Conservation (phyloP, 1,140 invertebrate species). For the Latrodectus geometricus region DNA sequence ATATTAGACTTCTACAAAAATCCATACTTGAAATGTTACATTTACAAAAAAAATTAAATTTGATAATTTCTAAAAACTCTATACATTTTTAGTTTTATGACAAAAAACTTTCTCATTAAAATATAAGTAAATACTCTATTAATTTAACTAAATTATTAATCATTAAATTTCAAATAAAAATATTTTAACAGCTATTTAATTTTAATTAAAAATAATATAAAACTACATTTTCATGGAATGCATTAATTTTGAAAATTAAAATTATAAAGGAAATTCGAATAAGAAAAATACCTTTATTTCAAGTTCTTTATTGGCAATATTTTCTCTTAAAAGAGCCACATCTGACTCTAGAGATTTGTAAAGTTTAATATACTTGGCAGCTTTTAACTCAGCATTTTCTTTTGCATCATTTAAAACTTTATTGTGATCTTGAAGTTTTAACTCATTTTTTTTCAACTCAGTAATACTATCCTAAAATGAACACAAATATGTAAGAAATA, state of each 20-base stretch:
- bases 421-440: constrained; percentile 30
- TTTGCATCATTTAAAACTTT: not conserved
- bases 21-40: not conserved
- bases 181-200: not conserved
- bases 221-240: not conserved
- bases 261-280: not conserved
- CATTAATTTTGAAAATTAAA: not conserved
- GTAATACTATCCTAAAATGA: constrained; percentile 18
- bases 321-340: not conserved
- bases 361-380: constrained; percentile 9
- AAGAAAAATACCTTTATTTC: constrained; percentile 16
- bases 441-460: constrained; percentile 15
- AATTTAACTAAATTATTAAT: no score
- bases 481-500: not conserved
- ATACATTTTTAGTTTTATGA: no score
- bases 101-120: no score
- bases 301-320: not conserved
- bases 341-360: constrained; percentile 24
- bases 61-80: no score
- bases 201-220: not conserved
- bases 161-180: not conserved
- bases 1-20: not conserved
- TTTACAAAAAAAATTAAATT: no score
- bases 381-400: constrained; percentile 27
- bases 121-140: no score